Percentiles rank a stretch among this genome's conserved stretches.
phyloP scores from a whole-genome alignment of 1,140 invertebrate species.

The Asobara japonica region DNA sequence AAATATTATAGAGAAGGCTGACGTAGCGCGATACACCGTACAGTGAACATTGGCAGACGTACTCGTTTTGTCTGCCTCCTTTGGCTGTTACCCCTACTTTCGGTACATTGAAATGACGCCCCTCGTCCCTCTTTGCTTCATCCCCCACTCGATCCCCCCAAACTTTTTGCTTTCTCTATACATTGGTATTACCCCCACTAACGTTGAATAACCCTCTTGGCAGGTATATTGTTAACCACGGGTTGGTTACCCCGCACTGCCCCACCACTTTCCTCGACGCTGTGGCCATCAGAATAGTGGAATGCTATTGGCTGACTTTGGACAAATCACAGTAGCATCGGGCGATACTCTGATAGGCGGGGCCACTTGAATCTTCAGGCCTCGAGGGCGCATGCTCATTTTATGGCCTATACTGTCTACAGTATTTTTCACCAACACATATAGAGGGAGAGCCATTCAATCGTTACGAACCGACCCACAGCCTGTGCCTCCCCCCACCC shows the following conservation, averaged over 20 bases:
- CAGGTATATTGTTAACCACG: background rate
- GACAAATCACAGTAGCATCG: constrained; percentile 62
- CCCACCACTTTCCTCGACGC: background rate
- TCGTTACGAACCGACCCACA: constrained; percentile 30
- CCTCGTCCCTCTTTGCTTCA: constrained; percentile 36
- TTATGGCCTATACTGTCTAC: background rate
- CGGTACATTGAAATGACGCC: constrained; percentile 24
- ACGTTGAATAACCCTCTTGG: background rate
- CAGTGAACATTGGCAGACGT: constrained; percentile 43
- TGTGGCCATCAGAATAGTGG: background rate
- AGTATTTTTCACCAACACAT: background rate
- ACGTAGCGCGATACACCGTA: background rate
- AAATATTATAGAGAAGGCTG: background rate
- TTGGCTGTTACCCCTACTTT: constrained; percentile 37
- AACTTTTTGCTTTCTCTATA: constrained; percentile 27
- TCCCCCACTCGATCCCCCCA: constrained; percentile 27
- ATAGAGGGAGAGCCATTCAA: constrained; percentile 24
- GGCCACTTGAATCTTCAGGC: constrained; percentile 32
- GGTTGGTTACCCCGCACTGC: background rate
- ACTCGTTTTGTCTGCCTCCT: constrained; percentile 43
- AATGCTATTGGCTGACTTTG: constrained; percentile 52
- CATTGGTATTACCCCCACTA: background rate
- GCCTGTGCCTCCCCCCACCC: background rate
- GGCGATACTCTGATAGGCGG: constrained; percentile 51
- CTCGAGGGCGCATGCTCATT: background rate